Percentiles rank a stretch among this genome's conserved stretches.
phyloP scores from a whole-genome alignment of 2,113 vertebrate species.

The Neolamprologus falcicula region DNA sequence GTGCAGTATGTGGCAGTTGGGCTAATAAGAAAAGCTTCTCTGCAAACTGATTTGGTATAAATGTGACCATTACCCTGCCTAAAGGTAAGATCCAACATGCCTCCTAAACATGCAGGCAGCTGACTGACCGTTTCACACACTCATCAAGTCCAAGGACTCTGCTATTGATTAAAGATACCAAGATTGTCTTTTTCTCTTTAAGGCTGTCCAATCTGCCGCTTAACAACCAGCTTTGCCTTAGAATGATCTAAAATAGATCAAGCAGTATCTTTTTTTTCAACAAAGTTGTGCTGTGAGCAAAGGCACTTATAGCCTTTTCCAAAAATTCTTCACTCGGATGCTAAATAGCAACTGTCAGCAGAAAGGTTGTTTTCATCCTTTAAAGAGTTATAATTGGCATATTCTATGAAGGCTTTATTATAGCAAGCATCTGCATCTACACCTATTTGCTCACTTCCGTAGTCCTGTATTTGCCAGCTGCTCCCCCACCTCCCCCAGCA shows the following conservation, averaged over 20 bases:
- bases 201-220: neutral
- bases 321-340: conserved; percentile 27
- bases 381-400: conserved; percentile 31
- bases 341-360: conserved; percentile 28
- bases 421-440: conserved; percentile 50
- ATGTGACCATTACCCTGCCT: neutral
- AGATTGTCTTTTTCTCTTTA: neutral
- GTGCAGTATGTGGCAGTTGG: neutral
- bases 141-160: conserved; percentile 9
- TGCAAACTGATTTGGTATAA: conserved; percentile 24
- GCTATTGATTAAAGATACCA: conserved; percentile 13
- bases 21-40: neutral
- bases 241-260: conserved; percentile 40
- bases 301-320: conserved; percentile 26
- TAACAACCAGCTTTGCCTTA: neutral
- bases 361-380: conserved; percentile 24
- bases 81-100: conserved; percentile 3
- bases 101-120: neutral
- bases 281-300: neutral
- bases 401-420: conserved; percentile 6
- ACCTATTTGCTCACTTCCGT: conserved; percentile 25
- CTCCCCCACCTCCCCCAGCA: conserved; percentile 3
- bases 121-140: neutral
- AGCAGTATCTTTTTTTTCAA: neutral
- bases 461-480: conserved; percentile 31